Conservation (phyloP, 1,140 invertebrate species). For the Drosophila kohkoa region DNA sequence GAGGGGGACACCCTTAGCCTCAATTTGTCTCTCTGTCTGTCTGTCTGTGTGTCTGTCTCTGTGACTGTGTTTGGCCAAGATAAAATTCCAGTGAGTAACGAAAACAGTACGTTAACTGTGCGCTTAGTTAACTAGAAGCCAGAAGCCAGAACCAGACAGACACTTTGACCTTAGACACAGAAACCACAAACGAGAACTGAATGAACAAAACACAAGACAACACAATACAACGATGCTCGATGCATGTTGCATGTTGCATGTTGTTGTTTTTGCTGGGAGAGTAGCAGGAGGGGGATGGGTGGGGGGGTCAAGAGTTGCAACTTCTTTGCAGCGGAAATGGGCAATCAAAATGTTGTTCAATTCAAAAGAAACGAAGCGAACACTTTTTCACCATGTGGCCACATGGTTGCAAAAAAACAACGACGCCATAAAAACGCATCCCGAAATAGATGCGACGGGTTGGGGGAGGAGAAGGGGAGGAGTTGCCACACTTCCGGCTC, state of each 20-base stretch:
- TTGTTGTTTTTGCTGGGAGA: neutral
- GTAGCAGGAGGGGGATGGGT: neutral
- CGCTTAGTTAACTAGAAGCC: neutral
- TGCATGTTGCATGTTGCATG: neutral
- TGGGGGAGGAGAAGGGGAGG: neutral
- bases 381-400: slow-evolving; percentile 20
- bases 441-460: slow-evolving; percentile 24
- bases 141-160: neutral
- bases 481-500: slow-evolving; percentile 26
- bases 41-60: no score
- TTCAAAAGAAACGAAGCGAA: slow-evolving; percentile 17
- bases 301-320: slow-evolving; percentile 7
- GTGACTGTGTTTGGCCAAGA: slow-evolving; percentile 30
- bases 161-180: slow-evolving; percentile 27
- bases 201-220: neutral
- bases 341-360: slow-evolving; percentile 33
- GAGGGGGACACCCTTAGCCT: slow-evolving; percentile 42
- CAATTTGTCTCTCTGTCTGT: slow-evolving; percentile 32
- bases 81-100: slow-evolving; percentile 48
- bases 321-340: slow-evolving; percentile 23
- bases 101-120: neutral
- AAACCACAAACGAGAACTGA: slow-evolving; percentile 1
- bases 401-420: slow-evolving; percentile 32
- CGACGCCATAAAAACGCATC: slow-evolving; percentile 30
- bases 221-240: neutral